Percentiles rank a stretch among this genome's conserved stretches.
phyloP scores from a whole-genome alignment of 2,113 vertebrate species.

The Thryonomys swinderianus region DNA sequence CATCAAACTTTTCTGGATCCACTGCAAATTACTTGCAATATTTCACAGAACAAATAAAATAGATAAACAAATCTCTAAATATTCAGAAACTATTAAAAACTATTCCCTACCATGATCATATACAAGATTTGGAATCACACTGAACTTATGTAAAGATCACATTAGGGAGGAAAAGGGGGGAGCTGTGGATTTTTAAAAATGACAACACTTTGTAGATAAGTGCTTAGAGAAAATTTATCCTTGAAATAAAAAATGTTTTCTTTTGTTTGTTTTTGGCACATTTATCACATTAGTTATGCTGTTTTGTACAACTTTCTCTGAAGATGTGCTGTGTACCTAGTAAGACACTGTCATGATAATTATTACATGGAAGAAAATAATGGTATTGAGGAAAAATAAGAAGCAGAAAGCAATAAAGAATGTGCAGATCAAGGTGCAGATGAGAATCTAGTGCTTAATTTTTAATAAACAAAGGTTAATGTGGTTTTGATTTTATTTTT shows the following conservation, averaged over 20 bases:
- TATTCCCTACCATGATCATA: not conserved
- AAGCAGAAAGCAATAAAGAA: not conserved
- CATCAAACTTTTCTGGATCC: not conserved
- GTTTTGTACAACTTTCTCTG: not conserved
- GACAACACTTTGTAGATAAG: not conserved
- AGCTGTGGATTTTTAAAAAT: not conserved
- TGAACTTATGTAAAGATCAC: not conserved
- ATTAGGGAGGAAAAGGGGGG: not conserved
- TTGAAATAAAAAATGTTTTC: not conserved
- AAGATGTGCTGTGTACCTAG: fast-evolving
- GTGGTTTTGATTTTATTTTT: too few species aligned
- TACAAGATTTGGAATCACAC: not conserved
- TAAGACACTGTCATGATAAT: not conserved
- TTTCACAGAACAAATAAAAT: not conserved
- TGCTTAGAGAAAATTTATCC: not conserved
- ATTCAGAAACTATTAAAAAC: not conserved
- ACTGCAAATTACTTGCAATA: not conserved
- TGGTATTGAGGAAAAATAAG: not conserved
- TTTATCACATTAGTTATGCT: not conserved
- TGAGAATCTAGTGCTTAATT: not conserved
- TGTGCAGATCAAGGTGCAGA: not conserved
- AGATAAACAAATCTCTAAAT: not conserved
- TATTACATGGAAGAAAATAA: not conserved
- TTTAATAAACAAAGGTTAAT: not conserved
- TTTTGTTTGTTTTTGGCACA: not conserved